Evolutionary conservation across 2,888 invertebrate species (phyloP), one percentile per base, ranked within the genome.

Genomic region (Lissocephala sabroskyi): DNA sequence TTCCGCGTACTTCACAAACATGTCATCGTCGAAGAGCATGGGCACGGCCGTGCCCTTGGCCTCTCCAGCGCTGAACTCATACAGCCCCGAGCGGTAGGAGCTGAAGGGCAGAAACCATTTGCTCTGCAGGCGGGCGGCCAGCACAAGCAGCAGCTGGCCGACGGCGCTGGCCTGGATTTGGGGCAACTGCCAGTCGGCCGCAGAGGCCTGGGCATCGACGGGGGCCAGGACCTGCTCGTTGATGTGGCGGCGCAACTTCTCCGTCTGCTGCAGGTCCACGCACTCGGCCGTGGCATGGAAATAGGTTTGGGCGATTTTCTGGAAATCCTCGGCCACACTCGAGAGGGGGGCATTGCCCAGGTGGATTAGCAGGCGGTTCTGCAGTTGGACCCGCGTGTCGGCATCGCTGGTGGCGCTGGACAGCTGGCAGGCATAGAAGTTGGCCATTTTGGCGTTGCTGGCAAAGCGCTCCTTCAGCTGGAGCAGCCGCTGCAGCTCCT

Each of bases 221-320:
- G 42, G 49, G 49, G 50, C 30, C 39, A 68, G 36, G 3, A 76
- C 45, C 7, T 53, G 26, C 10, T 64, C 74, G 36, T 37, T 49
- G 0, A 79, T 49, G 47, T 68, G 62, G 28, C 56, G 59, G 0
- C 62, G 65, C 41, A 78, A 50, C 46, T 78, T 73, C 49, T 75
- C 73, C 9, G 50, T 92, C 93, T 95, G 97, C 45, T 83, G 71
- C 80, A 96, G 95, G 41, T 96, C 64, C 2, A 70, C 9, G 71
- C 80, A 17, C 58, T 79, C 79, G 17, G 73, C 63, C 16, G 73
- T 56, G 2, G 76, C 78, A 40, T 80, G 64, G 30, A 82, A 82
- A 50, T 82, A 82, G 17, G 81, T 81, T 37, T 65, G 67, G 0
- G 81, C 79, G 33, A 83, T 76, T 57, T 79, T 77, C 37, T 76